phyloP scores from a whole-genome alignment of 2,113 vertebrate species.

The Mirounga angustirostris region DNA sequence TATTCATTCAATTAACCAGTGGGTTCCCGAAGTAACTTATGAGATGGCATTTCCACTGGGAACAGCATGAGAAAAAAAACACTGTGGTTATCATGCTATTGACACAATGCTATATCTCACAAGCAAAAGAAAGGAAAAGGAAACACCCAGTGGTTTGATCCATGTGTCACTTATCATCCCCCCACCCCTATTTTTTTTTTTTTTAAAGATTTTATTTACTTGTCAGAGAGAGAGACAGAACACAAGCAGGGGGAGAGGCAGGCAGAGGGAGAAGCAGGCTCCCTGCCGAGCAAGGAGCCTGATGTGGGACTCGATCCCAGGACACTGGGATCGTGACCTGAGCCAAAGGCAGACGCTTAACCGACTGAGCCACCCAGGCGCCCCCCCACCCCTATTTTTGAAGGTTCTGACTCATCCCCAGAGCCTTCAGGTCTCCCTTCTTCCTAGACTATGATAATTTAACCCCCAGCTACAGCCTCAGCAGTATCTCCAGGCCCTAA shows the following conservation, averaged over 20 bases:
- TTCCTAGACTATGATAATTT: neutral
- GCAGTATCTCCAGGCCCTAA: neutral
- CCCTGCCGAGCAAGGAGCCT: no score
- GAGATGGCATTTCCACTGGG: conserved; percentile 48
- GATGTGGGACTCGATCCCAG: no score
- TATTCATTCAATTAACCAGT: conserved; percentile 70
- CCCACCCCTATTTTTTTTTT: neutral
- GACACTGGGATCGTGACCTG: no score
- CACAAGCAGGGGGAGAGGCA: no score
- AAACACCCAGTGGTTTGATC: neutral
- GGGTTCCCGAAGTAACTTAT: conserved; percentile 60
- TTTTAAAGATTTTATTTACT: no score
- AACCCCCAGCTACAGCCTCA: neutral
- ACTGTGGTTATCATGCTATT: neutral
- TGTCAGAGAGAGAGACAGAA: no score
- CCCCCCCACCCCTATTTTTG: neutral
- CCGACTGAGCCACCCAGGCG: no score
- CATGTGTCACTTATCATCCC: neutral
- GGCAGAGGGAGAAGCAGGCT: no score
- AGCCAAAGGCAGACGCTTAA: no score
- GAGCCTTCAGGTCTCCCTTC: neutral
- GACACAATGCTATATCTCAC: neutral
- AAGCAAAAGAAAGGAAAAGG: neutral
- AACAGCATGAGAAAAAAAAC: conserved; percentile 49
- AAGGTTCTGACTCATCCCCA: neutral